Base-by-base conservation (phyloP, 2,888 invertebrate species). In the Hypolimnas misippus region DNA sequence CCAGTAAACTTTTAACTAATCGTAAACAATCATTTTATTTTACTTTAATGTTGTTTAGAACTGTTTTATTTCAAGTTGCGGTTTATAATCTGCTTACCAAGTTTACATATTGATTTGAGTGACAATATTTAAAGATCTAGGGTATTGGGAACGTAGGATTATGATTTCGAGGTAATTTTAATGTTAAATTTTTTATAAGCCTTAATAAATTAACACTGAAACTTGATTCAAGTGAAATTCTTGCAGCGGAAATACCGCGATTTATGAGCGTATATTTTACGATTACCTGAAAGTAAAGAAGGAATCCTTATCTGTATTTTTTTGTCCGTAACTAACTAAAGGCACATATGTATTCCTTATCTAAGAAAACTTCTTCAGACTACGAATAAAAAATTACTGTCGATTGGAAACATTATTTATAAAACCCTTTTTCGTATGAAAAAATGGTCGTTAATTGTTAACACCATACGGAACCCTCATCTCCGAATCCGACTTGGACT, bases 121-220 rank as follows among this genome's bases (percentile, higher is more conserved):
- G 57, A 46, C 60, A 71, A 57, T 58, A 31, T 59, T 59, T 63
- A 40, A 55, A 63, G 52, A 16, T 46, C 38, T 38, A 57, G 44
- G 19, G 25, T 19, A 46, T 46, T 46, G 17, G 44, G 44, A 3
- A 21, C 21, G 12, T 17, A 21, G 44, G 44, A 46, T 21, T 12
- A 46, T 5, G 2, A 12, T 5, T 21, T 5, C 12, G 19, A 21
- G 21, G 44, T 12, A 19, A 21, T 49, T 29, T 49, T 29, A 8
- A 14, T 12, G 21, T 29, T 49, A 49, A 44, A 8, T 17, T 17
- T 51, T 31, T 51, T 25, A 6, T 57, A 57, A 51, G 40, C 29
- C 17, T 12, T 29, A 31, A 58, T 51, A 57, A 57, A 57, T 51
- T 51, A 8, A 10, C 17, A n/a, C 35, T 16, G 40, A 29, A 51